Percentiles rank a stretch among this genome's conserved stretches.
phyloP scores from a whole-genome alignment of 2,113 vertebrate species.

The Hypocryptadius cinnamomeus region DNA sequence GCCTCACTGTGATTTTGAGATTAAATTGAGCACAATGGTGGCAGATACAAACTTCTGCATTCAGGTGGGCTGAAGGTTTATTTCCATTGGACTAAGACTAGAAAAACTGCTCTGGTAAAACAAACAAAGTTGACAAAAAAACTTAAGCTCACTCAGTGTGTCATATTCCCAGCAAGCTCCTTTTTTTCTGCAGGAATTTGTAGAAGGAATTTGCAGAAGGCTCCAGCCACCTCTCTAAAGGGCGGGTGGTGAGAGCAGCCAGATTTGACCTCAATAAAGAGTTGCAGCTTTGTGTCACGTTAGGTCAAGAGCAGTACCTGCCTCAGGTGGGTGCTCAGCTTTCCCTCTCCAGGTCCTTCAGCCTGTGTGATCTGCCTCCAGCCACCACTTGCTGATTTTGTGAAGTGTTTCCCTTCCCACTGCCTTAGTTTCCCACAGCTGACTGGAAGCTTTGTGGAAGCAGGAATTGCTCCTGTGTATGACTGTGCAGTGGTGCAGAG shows the following conservation, averaged over 20 bases:
- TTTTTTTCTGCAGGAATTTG: background rate
- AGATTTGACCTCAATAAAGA: background rate
- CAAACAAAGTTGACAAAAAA: background rate
- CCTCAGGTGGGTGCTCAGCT: background rate
- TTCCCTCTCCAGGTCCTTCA: background rate
- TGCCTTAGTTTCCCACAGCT: background rate
- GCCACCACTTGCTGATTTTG: background rate
- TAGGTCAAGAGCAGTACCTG: background rate
- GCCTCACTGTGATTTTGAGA: background rate
- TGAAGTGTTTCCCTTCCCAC: background rate
- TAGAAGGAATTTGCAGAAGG: background rate
- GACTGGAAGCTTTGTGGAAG: background rate
- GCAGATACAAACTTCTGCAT: background rate
- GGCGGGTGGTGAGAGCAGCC: background rate
- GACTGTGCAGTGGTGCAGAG: background rate
- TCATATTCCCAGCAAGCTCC: background rate
- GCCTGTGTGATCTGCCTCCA: background rate
- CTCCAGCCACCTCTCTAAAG: background rate
- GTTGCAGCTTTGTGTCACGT: background rate
- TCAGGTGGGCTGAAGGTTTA: background rate
- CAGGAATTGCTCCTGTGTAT: background rate
- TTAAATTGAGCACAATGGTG: background rate
- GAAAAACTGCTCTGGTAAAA: background rate
- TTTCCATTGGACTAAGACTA: background rate
- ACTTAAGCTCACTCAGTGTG: background rate